These are phyloP conservation scores for Alaudala cheleensis DNA, from an alignment of 2,113 vertebrate genomes.

Conservation along the genomic window DNA sequence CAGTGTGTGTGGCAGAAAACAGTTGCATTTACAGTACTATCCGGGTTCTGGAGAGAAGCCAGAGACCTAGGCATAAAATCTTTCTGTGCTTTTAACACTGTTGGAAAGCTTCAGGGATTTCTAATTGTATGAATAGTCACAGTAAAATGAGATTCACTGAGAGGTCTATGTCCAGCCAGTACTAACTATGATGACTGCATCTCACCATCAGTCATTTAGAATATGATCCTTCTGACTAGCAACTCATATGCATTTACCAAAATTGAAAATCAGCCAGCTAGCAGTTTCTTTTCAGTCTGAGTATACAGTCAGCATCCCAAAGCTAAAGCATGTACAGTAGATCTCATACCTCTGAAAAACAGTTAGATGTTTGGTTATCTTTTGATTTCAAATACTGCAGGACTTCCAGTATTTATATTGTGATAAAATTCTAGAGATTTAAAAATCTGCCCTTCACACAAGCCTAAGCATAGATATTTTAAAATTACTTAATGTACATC, in stretches of 20 bases:
- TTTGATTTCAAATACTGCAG: constrained; percentile 35
- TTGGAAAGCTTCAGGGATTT: constrained; percentile 40
- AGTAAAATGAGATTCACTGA: constrained; percentile 39
- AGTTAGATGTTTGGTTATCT: neutral
- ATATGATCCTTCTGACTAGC: constrained; percentile 5
- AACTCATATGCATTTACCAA: constrained; percentile 2
- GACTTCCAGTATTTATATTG: constrained; percentile 41
- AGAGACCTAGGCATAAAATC: neutral
- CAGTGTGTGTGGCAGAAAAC: constrained; percentile 14
- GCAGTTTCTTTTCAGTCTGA: constrained; percentile 17
- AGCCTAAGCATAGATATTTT: constrained; percentile 70
- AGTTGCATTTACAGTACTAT: neutral
- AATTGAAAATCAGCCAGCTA: neutral
- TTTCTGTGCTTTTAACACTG: constrained; percentile 33
- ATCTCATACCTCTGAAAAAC: constrained; percentile 20
- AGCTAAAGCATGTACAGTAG: constrained; percentile 45
- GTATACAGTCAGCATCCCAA: constrained; percentile 2
- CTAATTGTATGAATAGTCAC: constrained; percentile 46
- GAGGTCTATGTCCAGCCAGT: neutral
- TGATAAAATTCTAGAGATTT: constrained; percentile 75
- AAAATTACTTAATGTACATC: constrained; percentile 77
- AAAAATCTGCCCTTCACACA: constrained; percentile 72
- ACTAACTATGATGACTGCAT: neutral
- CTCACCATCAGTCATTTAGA: constrained; percentile 4
- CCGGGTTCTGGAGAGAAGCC: neutral